phyloP scores from a whole-genome alignment of 2,113 vertebrate species.

The Pteropus alecto region DNA sequence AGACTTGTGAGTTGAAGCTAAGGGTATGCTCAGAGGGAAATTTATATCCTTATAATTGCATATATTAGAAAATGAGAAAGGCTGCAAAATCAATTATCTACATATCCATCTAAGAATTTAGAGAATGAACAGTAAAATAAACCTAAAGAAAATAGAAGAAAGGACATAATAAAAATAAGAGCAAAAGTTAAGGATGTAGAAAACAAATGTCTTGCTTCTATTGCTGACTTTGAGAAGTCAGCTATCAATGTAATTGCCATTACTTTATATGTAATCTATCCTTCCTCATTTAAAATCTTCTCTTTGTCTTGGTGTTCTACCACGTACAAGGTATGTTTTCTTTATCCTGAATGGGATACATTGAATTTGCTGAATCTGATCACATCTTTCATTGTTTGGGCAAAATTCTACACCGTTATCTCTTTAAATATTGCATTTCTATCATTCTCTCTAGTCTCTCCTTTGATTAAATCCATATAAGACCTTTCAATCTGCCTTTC shows the following conservation, averaged over 20 bases:
- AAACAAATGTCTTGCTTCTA: background rate
- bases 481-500: background rate
- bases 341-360: background rate
- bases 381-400: background rate
- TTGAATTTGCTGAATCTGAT: background rate
- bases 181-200: background rate
- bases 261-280: background rate
- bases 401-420: background rate
- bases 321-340: background rate
- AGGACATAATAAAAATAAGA: background rate
- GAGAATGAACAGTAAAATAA: background rate
- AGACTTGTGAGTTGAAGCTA: background rate
- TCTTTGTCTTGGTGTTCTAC: background rate
- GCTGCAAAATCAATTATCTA: background rate
- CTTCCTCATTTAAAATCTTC: conserved; percentile 10
- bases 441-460: background rate
- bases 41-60: background rate
- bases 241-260: background rate
- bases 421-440: background rate
- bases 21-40: background rate
- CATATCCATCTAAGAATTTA: background rate
- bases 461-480: background rate
- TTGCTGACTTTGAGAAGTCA: background rate
- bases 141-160: background rate
- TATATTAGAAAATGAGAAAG: background rate